Conservation (phyloP, 2,797 vertebrate genomes). For the Acrossocheilus fasciatus region DNA sequence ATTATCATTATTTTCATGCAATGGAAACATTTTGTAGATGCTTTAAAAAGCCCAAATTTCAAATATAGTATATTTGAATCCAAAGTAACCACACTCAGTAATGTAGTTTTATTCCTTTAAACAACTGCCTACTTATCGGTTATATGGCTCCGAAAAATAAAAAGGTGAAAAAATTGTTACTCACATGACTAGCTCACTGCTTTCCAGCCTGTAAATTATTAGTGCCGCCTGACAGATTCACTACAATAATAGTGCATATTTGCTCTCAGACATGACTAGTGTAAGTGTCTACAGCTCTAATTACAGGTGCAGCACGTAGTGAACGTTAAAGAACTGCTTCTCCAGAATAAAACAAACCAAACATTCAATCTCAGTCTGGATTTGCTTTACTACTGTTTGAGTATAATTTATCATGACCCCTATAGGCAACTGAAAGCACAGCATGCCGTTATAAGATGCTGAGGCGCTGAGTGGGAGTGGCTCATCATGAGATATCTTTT, state of each 20-base stretch:
- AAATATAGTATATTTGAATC: neutral
- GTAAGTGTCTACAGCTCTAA: neutral
- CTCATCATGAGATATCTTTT: conserved; percentile 23
- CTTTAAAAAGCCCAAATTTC: neutral
- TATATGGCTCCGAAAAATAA: neutral
- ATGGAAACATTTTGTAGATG: neutral
- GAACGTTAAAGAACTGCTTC: neutral
- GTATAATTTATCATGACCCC: neutral
- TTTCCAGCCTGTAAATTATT: neutral
- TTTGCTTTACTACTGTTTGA: neutral
- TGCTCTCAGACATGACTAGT: neutral
- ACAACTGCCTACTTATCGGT: neutral
- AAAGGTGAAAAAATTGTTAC: neutral
- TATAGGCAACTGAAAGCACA: neutral
- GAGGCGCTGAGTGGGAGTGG: conserved; percentile 32
- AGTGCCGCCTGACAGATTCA: neutral
- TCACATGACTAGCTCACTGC: neutral
- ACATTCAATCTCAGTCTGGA: conserved; percentile 20
- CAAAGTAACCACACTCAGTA: neutral
- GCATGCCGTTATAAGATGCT: conserved; percentile 29
- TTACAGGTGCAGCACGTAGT: neutral
- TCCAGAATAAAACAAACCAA: neutral
- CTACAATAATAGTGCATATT: neutral
- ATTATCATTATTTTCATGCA: neutral
- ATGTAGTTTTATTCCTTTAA: neutral